These are phyloP conservation scores for Rhamphomyia laevipes DNA, from an alignment of 2,888 invertebrate genomes.

Conservation along the genomic window DNA sequence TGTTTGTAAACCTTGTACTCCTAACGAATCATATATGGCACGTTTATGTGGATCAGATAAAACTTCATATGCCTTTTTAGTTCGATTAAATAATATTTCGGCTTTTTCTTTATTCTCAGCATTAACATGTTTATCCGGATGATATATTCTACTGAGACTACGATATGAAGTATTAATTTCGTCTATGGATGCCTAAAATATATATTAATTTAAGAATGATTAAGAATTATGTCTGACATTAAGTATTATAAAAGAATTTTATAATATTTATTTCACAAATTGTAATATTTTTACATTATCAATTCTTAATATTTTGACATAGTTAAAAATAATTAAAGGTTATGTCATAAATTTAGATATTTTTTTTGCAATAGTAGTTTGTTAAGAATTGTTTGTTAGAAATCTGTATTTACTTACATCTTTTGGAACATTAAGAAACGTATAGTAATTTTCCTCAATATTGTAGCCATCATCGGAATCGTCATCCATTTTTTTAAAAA, in stretches of 20 bases:
- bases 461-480: slow-evolving; percentile 52
- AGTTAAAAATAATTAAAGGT: not conserved
- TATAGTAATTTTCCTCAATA: slow-evolving; percentile 76
- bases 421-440: slow-evolving; percentile 72
- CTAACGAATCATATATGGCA: slow-evolving; percentile 84
- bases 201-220: not conserved
- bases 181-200: slow-evolving; percentile 69
- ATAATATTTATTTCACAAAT: too few species aligned
- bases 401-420: slow-evolving; percentile 48
- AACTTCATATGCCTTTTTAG: slow-evolving; percentile 91
- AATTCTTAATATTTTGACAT: too few species aligned
- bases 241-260: too few species aligned
- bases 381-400: too few species aligned
- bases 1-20: slow-evolving; percentile 82
- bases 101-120: slow-evolving; percentile 76
- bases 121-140: slow-evolving; percentile 92
- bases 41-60: slow-evolving; percentile 85
- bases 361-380: too few species aligned
- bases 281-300: too few species aligned
- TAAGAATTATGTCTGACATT: too few species aligned
- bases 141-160: slow-evolving; percentile 81
- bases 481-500: slow-evolving; percentile 45
- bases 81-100: slow-evolving; percentile 82
- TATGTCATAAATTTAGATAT: not conserved
- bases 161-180: slow-evolving; percentile 92